Base-by-base conservation (phyloP, 2,113 vertebrate species). In the Trogon melanurus region DNA sequence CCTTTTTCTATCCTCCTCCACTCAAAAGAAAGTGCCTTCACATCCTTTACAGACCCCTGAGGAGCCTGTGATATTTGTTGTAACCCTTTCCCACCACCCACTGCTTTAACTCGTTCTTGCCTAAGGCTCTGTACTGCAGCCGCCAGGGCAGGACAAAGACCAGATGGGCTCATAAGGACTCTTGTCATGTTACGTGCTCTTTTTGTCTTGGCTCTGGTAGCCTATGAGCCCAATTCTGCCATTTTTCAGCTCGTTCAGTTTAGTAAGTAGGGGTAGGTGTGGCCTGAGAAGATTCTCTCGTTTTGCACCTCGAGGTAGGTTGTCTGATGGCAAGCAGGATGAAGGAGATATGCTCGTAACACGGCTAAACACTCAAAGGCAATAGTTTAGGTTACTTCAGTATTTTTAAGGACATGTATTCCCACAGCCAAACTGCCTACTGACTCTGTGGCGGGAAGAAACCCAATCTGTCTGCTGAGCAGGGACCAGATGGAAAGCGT, bases 31-130 rank as follows among this genome's bases (percentile, higher is more conserved):
- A 95, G 96, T 94, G 94, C 85, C 80, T 97, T 83, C 81, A 96
- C 82, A 95, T 96, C 96, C 92, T 96, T 96, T 93, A 93, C 83
- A 94, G 95, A 97, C 95, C 96, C 96, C 93, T 71, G 92, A 97
- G 94, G 92, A 96, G 87, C 72, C 85, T 91, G 89, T 95, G 94
- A 85, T 96, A 96, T 93, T 97, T 95, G 84, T 70, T 88, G 95
- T 95, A 93, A 92, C 91, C 88, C 95, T 94, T 92, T 95, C 96
- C 95, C 94, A 93, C 92, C 82, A 88, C 95, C 85, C 95, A 91
- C 91, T 96, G 95, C 87, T 96, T 96, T 97, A 96, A 97, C 97
- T 94, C 91, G 6, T 89, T 96, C 93, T 93, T 96, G 94, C 97
- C 96, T 94, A 16, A 67, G 93, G 97, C 96, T 3, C 36, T 11